Percentiles rank a stretch among this genome's conserved stretches.
phyloP scores from a whole-genome alignment of 2,888 invertebrate genomes.

The Lasioglossum villosulum region DNA sequence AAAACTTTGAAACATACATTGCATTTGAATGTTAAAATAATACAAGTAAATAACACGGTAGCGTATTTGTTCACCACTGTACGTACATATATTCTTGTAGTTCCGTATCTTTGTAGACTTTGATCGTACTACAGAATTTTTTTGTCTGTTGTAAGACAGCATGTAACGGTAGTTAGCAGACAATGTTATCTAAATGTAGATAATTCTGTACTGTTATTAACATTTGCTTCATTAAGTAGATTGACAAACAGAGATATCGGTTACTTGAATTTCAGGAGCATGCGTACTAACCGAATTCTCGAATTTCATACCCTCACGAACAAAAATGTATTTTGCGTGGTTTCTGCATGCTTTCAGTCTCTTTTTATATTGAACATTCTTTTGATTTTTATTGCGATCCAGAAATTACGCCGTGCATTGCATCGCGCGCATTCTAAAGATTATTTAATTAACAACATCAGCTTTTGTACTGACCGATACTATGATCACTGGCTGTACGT shows the following conservation, averaged over 20 bases:
- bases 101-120: neutral
- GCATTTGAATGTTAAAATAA: neutral
- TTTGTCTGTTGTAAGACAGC: neutral
- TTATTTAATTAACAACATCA: neutral
- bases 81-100: neutral
- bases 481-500: constrained; percentile 20
- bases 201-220: neutral
- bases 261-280: constrained; percentile 1
- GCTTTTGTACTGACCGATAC: neutral
- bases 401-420: neutral
- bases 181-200: too few relatives aligned
- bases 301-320: neutral
- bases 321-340: neutral
- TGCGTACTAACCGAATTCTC: constrained; percentile 2
- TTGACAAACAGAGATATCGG: neutral
- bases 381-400: neutral
- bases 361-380: neutral
- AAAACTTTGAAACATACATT: neutral
- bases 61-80: neutral
- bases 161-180: neutral
- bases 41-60: neutral
- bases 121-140: too few relatives aligned
- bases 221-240: neutral
- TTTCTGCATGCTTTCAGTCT: neutral
- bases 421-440: neutral